These are phyloP conservation scores for Himantopus leucocephalus DNA, from an alignment of 2,113 vertebrate species.

Conservation along the genomic window DNA sequence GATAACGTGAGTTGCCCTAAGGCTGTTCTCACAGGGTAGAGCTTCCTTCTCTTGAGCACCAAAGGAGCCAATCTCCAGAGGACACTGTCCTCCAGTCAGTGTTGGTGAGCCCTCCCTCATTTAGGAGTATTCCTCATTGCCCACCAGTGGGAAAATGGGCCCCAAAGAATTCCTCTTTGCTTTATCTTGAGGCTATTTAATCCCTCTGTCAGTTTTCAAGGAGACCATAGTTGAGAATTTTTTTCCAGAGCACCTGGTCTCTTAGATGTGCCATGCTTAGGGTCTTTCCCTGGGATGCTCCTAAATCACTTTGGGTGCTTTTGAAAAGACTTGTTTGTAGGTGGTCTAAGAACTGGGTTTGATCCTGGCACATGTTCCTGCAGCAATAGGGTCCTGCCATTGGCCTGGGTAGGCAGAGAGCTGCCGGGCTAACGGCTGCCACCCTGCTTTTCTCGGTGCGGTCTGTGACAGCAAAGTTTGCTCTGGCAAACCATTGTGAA, in stretches of 20 bases:
- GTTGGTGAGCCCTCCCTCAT: neutral
- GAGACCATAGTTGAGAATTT: neutral
- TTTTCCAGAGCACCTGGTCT: neutral
- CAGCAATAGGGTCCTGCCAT: too few species aligned
- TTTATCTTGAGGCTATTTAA: neutral
- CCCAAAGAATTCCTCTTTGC: neutral
- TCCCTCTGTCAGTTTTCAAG: neutral
- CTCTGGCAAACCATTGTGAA: neutral
- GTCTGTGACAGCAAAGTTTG: neutral
- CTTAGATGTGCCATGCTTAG: neutral
- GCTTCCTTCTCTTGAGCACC: neutral
- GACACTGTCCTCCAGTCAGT: neutral
- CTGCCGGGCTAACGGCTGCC: neutral
- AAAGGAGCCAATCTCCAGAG: neutral
- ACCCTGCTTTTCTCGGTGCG: neutral
- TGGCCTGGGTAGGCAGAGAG: neutral
- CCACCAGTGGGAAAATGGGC: accelerated
- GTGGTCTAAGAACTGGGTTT: neutral
- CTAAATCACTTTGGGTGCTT: neutral
- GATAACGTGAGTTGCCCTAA: accelerated
- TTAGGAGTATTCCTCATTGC: neutral
- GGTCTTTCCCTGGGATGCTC: neutral
- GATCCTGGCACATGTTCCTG: neutral
- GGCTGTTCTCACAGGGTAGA: neutral
- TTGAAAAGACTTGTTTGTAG: neutral